Evolutionary conservation across 2,797 vertebrate species (phyloP), one percentile per base, ranked within the genome.

Genomic region (Austrolebias charrua): DNA sequence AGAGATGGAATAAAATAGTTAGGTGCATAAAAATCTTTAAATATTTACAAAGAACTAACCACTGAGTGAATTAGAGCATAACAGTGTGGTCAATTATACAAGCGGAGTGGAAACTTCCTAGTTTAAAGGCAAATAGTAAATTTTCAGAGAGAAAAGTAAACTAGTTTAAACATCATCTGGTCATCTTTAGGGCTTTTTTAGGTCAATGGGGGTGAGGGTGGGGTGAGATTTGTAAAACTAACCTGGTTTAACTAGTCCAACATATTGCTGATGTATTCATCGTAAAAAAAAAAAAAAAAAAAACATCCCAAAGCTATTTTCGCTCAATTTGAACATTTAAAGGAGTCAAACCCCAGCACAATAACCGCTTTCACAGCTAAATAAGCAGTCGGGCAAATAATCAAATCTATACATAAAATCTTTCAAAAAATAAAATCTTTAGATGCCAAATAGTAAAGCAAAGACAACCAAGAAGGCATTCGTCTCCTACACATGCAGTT

Each of bases 401-500:
- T 47, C 38, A 19, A 47, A 33, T 16, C 16, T 31, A 46, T 31
- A 44, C 28, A 31, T 2, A 60, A 61, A 64, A 60, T 53, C 28
- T 48, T 69, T 59, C 48, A 29, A 38, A 48, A 66, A 14, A 60
- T 14, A 35, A 48, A 44, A 55, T 38, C 35, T 71, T n/a, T 54
- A 35, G 56, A 75, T 33, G 62, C 59, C 76, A 51, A 71, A 73
- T 69, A 50, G 64, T 46, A 46, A 14, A 54, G 57, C 51, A 48
- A 64, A 55, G 45, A 71, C 46, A 72, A 49, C 43, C 33, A 69
- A 57, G 76, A 54, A 70, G 66, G 50, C 70, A 65, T 63, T 56
- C 42, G 42, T 81, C 63, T 73, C 71, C 66, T 66, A 67, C 75
- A 80, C 72, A 77, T 71, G 76, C 69, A 73, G 84, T 54, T 55